Evolutionary conservation across 1,140 invertebrate genomes (phyloP), one percentile per base, ranked within the genome.

Genomic region (Aphaenogaster ashmeadi): DNA sequence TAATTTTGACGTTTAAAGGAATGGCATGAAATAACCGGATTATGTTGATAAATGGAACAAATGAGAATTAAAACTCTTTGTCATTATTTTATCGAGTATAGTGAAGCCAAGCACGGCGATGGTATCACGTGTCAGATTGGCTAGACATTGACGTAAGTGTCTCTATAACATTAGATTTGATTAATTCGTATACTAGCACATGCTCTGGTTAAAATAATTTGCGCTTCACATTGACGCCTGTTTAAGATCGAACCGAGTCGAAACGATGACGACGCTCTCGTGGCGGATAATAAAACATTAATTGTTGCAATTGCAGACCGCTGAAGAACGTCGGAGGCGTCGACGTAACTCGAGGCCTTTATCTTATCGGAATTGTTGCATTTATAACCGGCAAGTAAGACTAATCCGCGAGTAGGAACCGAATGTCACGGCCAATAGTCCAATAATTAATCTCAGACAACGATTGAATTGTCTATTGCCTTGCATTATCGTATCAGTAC

Each of bases 191-290:
- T 66, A 47, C 13, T 67, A 33, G 33, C 18, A 47, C 41, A 38
- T 41, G 52, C 54, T 75, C 18, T 52, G 38, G 1, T 84, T 60
- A 54, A 41, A 75, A 84, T 75, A 72, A 84, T 60, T 83, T 41
- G 21, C 54, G 54, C 69, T 75, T 84, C 7, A 21, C 27, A 62
- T 60, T 74, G 69, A 60, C 13, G n/a, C 18, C 54, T 75, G 13
- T 18, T 75, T 84, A 84, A 52, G 41, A 74, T 75, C 41, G 80
- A 84, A 62, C n/a, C 41, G 69, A 84, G 21, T 60, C 56, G 54
- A 75, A 50, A 62, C 27, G 54, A 84, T 41, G 54, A 58, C 38
- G 9, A 58, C 15, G 27, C 11, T 58, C 18, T 58, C 9, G 52
- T 47, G 18, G 18, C 27, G 11, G 56, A 74, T 60, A 75, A 74